Percentiles rank a stretch among this genome's conserved stretches.
phyloP scores from a whole-genome alignment of 2,113 vertebrate genomes.

The Phasianus colchicus region DNA sequence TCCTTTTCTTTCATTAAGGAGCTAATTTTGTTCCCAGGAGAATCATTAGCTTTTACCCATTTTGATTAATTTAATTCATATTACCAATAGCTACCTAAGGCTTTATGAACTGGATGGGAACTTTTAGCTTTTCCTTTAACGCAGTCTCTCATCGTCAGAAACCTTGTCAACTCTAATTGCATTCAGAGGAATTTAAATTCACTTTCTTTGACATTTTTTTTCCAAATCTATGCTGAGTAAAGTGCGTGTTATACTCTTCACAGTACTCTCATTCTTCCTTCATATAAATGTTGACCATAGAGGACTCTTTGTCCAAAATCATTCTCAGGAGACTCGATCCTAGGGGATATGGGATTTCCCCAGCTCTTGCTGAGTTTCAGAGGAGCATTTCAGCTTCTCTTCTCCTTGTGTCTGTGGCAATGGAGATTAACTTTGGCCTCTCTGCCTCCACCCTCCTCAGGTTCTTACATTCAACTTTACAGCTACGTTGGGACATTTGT shows the following conservation, averaged over 20 bases:
- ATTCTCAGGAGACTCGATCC: background rate
- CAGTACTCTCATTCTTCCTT: background rate
- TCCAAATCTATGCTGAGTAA: conserved; percentile 44
- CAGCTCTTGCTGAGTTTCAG: background rate
- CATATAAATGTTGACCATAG: background rate
- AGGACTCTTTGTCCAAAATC: conserved; percentile 21
- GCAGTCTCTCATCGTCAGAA: conserved; percentile 61
- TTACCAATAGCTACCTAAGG: conserved; percentile 67
- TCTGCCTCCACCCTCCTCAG: background rate
- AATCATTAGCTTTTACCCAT: conserved; percentile 74
- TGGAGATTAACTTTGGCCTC: background rate
- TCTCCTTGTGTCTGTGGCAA: background rate
- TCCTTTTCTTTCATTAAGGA: conserved; percentile 79
- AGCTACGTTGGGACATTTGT: background rate
- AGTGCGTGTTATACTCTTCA: background rate
- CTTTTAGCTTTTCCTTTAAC: conserved; percentile 62
- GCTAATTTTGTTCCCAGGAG: conserved; percentile 75
- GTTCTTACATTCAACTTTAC: background rate
- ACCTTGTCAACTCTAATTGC: conserved; percentile 68
- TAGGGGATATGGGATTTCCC: background rate
- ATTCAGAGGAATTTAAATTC: conserved; percentile 69
- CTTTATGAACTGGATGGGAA: conserved; percentile 70
- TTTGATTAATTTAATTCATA: conserved; percentile 76
- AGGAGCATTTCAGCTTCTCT: background rate
- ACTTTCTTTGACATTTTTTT: conserved; percentile 68